phyloP scores from a whole-genome alignment of 2,113 vertebrate genomes.

The human region DNA sequence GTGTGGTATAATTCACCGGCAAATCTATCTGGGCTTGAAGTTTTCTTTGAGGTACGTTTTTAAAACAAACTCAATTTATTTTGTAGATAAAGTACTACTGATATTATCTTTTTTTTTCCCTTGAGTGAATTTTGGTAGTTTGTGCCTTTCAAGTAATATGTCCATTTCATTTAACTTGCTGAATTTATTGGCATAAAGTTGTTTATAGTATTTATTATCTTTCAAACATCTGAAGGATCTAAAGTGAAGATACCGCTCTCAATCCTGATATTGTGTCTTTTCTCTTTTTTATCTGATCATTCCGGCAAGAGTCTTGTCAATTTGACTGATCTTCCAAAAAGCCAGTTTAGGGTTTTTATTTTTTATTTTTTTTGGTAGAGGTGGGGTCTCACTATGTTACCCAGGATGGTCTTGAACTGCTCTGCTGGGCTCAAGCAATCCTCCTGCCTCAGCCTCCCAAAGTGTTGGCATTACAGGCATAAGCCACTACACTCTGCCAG shows the following conservation, averaged over 20 bases:
- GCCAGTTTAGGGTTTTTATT: neutral
- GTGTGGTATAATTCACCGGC: neutral
- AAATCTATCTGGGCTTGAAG: neutral
- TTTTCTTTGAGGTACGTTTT: neutral
- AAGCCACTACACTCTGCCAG: no score
- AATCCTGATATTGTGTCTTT: neutral
- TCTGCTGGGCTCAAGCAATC: no score
- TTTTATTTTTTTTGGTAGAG: no score
- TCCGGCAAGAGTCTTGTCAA: neutral
- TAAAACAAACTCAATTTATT: neutral
- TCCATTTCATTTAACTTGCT: neutral
- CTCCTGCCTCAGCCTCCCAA: no score
- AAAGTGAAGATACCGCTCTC: neutral
- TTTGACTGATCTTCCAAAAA: slow-evolving; percentile 19
- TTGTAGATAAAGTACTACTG: neutral
- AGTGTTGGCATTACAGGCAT: no score
- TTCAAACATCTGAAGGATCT: neutral
- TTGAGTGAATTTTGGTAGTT: neutral
- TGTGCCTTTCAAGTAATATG: neutral
- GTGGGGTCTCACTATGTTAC: no score
- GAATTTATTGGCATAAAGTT: neutral
- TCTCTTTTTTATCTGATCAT: neutral
- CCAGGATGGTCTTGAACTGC: no score
- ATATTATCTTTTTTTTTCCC: neutral
- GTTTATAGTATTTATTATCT: neutral